These are phyloP conservation scores for Eilema depressum DNA, from an alignment of 2,888 invertebrate genomes.

Conservation along the genomic window DNA sequence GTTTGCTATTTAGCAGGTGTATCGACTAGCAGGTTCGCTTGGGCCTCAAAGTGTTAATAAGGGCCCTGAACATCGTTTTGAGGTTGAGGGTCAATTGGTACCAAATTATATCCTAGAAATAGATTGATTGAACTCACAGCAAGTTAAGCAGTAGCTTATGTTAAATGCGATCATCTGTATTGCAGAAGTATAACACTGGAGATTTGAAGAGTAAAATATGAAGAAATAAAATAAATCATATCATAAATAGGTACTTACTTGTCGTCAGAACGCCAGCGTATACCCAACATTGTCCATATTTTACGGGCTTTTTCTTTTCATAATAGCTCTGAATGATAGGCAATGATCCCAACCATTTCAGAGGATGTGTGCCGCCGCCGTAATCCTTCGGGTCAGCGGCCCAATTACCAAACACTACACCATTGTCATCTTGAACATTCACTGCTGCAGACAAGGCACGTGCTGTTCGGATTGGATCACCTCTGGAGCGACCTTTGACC, in stretches of 20 bases:
- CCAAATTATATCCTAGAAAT: not conserved
- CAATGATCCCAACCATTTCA: slow-evolving; percentile 96
- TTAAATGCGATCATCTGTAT: no score
- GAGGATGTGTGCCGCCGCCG: slow-evolving; percentile 94
- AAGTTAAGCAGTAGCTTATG: no score
- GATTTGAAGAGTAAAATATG: not conserved
- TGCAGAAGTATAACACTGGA: no score
- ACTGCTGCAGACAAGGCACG: slow-evolving; percentile 95
- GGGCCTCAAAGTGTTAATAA: no score
- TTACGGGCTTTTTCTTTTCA: slow-evolving; percentile 94
- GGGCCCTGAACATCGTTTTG: no score
- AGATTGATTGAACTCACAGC: not conserved
- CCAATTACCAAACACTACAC: slow-evolving; percentile 96
- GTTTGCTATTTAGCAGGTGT: no score
- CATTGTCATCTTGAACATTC: slow-evolving; percentile 95
- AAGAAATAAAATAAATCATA: not conserved
- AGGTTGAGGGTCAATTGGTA: not conserved
- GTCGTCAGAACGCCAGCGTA: slow-evolving; percentile 96
- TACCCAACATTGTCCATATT: slow-evolving; percentile 98
- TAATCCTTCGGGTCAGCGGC: slow-evolving; percentile 93
- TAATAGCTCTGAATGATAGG: slow-evolving; percentile 95
- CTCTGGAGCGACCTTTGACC: slow-evolving; percentile 88
- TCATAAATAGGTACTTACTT: slow-evolving; percentile 72
- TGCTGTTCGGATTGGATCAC: slow-evolving; percentile 92
- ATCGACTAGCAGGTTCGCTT: no score